phyloP scores from a whole-genome alignment of 1,140 invertebrate genomes.

The Zaprionus taronus region DNA sequence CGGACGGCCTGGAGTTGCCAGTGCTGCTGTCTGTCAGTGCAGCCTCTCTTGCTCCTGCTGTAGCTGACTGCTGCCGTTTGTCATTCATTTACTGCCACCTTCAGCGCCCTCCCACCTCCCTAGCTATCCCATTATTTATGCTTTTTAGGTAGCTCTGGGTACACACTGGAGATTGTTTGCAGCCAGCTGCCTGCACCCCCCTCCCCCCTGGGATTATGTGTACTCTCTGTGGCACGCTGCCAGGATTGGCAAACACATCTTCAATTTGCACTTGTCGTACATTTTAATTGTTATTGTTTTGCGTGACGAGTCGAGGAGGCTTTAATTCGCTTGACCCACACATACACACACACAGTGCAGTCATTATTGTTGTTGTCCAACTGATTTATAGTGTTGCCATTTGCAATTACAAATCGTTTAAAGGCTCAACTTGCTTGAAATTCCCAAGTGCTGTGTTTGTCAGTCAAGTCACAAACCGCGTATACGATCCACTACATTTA shows the following conservation, averaged over 20 bases:
- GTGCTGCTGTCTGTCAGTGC: background rate
- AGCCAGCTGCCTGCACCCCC: conserved; percentile 20
- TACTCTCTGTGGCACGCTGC: conserved; percentile 21
- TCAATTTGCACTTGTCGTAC: conserved; percentile 82
- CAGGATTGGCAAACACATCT: conserved; percentile 68
- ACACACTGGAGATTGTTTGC: conserved; percentile 40
- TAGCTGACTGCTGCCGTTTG: conserved; percentile 62
- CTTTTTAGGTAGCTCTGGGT: conserved; percentile 67
- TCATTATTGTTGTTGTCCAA: background rate
- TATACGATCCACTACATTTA: background rate
- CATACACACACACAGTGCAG: background rate
- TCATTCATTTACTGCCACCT: conserved; percentile 60
- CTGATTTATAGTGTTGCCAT: background rate
- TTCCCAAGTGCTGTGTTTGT: conserved; percentile 24
- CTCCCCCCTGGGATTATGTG: background rate
- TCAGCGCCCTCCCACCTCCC: conserved; percentile 21
- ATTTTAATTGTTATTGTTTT: conserved; percentile 81
- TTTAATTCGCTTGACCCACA: conserved; percentile 58
- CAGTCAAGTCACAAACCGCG: background rate
- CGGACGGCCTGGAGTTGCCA: too few species aligned
- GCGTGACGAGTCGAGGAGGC: conserved; percentile 54
- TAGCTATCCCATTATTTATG: conserved; percentile 72
- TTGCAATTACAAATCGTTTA: conserved; percentile 2
- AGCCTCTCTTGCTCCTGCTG: conserved; percentile 21
- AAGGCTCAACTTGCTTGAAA: background rate